phyloP scores from a whole-genome alignment of 1,140 invertebrate genomes.

The Orchesella cincta region DNA sequence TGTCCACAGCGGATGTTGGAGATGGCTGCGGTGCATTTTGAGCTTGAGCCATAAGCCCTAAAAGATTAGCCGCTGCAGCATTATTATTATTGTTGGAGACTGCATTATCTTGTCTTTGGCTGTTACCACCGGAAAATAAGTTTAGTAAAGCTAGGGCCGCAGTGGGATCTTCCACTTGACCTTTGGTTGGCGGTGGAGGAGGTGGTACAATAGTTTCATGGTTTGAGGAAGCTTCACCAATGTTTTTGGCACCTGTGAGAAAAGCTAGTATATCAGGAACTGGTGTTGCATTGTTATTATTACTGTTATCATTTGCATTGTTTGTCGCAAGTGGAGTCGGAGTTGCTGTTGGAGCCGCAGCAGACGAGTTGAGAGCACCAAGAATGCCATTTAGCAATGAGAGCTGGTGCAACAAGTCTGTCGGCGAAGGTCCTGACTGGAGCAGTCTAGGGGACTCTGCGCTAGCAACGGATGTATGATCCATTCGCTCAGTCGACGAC shows the following conservation, averaged over 20 bases:
- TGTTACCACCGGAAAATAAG: background rate
- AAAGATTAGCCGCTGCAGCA: background rate
- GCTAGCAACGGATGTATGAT: too few relatives aligned
- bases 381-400: slow-evolving; percentile 19
- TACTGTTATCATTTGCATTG: background rate
- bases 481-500: background rate
- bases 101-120: background rate
- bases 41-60: background rate
- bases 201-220: background rate
- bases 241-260: slow-evolving; percentile 7
- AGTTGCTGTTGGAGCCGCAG: background rate
- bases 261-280: slow-evolving; percentile 1
- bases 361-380: background rate
- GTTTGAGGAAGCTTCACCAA: background rate
- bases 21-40: background rate
- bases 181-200: background rate
- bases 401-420: background rate
- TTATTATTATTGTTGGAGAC: background rate
- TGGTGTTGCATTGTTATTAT: background rate
- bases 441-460: background rate
- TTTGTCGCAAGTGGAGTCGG: background rate
- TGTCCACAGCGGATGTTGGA: background rate
- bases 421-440: background rate
- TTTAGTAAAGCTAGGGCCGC: slow-evolving; percentile 4
- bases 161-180: background rate